Base-by-base conservation (phyloP, 2,113 vertebrate species). In the Mellivora capensis region DNA sequence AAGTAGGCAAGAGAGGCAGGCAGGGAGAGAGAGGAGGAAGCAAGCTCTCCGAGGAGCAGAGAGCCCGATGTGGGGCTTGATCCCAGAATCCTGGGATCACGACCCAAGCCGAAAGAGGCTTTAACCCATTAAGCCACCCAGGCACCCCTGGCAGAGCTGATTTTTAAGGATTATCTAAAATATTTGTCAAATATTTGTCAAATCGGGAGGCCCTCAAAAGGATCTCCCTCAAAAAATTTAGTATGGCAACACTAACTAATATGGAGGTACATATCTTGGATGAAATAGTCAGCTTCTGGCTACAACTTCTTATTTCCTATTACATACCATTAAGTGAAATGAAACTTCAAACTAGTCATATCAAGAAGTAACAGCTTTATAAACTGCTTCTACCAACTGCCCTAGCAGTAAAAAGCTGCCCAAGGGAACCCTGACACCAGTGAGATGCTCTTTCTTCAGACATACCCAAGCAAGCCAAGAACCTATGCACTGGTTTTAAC, bases 111-210 rank as follows among this genome's bases (percentile, higher is more conserved):
- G 49, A 52, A 17, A 52, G 15, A 52, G 49, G 49, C 49, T 52
- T 52, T 52, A 52, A 52, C 4, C 49, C 49, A 52, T 15, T 5
- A 52, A 52, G 49, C 15, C 49, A 52, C 49, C 49, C 49, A 52
- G 49, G 15, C 0, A 1, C 15, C 4, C 15, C 49, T 4, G 7
- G 25, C 1, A 71, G 18, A 15, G 14, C 20, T 83, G 25, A 25
- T 37, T 81, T n/a, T 83, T 31, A 59, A 62, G 74, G 93, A 77
- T 86, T 89, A n/a, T 34, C 18, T 54, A 11, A 92, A 76, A 90
- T 79, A 88, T 2, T 47, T 67, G 80, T 6, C 21, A 83, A 61
- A 11, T 2, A 72, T 59, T 69, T 86, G 84, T 42, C 29, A 71
- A 57, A 47, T 67, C 39, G 13, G 12, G 59, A 87, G 52, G 11